Evolutionary conservation across 2,113 vertebrate genomes (phyloP).

Genomic region (Notarius lentiginosus): DNA sequence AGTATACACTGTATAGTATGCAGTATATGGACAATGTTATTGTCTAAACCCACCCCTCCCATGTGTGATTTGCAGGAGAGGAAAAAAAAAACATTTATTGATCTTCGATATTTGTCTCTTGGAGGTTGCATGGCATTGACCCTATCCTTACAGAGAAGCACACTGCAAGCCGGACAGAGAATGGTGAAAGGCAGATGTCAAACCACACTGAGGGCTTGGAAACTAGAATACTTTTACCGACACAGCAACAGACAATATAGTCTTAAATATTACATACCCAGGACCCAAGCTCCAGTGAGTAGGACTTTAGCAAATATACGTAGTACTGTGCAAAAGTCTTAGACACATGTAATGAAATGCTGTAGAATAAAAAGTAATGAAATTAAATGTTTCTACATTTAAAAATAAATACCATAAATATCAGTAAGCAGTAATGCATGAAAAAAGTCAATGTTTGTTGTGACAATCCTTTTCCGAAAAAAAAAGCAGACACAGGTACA

Average conservation of each 20-base stretch:
- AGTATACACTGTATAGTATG: neutral
- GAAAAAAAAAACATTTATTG: slow-evolving; percentile 67
- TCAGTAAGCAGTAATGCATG: too few relatives aligned
- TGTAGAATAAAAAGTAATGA: too few relatives aligned
- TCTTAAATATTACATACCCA: neutral
- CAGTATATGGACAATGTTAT: slow-evolving; percentile 14
- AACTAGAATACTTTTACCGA: neutral
- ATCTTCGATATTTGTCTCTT: slow-evolving; percentile 78
- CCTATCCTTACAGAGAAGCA: slow-evolving; percentile 68
- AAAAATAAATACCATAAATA: too few relatives aligned
- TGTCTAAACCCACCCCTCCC: slow-evolving; percentile 28
- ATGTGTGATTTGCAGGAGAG: slow-evolving; percentile 28
- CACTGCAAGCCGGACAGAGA: slow-evolving; percentile 65
- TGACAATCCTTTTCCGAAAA: too few relatives aligned
- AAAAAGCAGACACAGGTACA: too few relatives aligned
- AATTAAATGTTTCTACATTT: too few relatives aligned
- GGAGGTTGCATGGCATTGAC: slow-evolving; percentile 73
- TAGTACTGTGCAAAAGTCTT: too few relatives aligned
- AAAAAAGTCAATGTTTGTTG: too few relatives aligned
- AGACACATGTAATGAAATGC: too few relatives aligned
- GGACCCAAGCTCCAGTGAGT: neutral
- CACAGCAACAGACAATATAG: neutral
- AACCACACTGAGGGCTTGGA: neutral
- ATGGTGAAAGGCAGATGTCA: slow-evolving; percentile 63
- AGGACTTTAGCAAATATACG: neutral